These are phyloP conservation scores for Leptogaster cylindrica DNA, from an alignment of 2,888 invertebrate species.

Conservation along the genomic window DNA sequence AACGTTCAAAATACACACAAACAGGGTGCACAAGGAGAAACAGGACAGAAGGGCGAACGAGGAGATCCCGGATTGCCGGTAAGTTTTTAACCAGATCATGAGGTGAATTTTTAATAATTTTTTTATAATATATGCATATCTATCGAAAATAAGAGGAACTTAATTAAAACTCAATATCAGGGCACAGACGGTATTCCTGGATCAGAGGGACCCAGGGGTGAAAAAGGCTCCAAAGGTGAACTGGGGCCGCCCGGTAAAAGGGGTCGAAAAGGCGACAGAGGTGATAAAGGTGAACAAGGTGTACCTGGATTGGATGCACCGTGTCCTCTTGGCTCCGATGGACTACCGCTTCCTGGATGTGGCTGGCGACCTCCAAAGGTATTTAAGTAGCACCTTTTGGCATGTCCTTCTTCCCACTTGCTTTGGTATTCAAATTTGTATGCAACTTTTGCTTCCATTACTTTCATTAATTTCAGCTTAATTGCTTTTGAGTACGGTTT, in stretches of 20 bases:
- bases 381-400: constrained; percentile 50
- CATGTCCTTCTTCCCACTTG: constrained; percentile 5
- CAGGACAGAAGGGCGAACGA: constrained; percentile 89
- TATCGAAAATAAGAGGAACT: constrained; percentile 30
- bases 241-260: constrained; percentile 83
- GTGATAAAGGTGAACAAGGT: constrained; percentile 94
- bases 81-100: constrained; percentile 62
- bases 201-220: constrained; percentile 89
- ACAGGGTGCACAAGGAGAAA: constrained; percentile 91
- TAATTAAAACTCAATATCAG: constrained; percentile 61
- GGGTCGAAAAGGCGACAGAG: constrained; percentile 90
- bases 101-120: constrained; percentile 43
- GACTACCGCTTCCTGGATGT: constrained; percentile 94
- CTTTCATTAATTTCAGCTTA: neutral
- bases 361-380: constrained; percentile 92
- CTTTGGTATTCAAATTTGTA: constrained; percentile 1
- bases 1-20: constrained; percentile 41
- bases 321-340: constrained; percentile 96
- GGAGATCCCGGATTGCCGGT: constrained; percentile 93
- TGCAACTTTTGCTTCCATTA: neutral
- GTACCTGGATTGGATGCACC: constrained; percentile 98
- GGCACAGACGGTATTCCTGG: constrained; percentile 94
- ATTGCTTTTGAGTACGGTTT: neutral
- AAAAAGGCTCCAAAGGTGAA: constrained; percentile 83
- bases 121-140: too few relatives aligned